phyloP scores from a whole-genome alignment of 1,140 invertebrate genomes.

The Bilobella aurantiaca region DNA sequence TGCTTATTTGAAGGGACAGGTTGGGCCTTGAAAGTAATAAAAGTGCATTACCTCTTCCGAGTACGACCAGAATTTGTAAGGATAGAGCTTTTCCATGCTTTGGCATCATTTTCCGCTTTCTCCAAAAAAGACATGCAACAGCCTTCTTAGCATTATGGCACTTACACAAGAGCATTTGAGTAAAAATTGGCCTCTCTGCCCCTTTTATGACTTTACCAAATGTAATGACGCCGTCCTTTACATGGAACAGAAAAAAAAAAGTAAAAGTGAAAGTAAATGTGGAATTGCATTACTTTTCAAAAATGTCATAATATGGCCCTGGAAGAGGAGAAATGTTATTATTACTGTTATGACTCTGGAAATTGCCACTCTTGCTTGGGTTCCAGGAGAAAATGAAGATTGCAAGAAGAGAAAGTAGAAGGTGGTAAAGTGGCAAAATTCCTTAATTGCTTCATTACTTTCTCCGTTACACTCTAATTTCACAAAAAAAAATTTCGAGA shows the following conservation, averaged over 20 bases:
- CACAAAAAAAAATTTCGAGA: too few relatives aligned
- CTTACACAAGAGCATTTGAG: background rate
- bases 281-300: background rate
- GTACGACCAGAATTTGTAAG: background rate
- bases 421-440: background rate
- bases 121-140: background rate
- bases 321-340: background rate
- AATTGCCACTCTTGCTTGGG: background rate
- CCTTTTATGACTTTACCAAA: background rate
- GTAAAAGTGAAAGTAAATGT: constrained; percentile 3
- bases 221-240: background rate
- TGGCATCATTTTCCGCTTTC: background rate
- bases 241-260: background rate
- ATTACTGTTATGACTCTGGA: background rate
- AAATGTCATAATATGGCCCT: background rate
- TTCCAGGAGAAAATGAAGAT: background rate
- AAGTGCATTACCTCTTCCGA: background rate
- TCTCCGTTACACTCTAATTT: too few relatives aligned
- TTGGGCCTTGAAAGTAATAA: background rate
- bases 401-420: background rate
- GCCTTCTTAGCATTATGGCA: background rate
- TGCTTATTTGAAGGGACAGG: background rate
- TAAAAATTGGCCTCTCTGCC: background rate
- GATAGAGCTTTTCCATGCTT: background rate
- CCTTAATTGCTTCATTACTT: background rate